phyloP scores from a whole-genome alignment of 30 jellyfish, hydroid and myxozoan genomes.

The Pelagia noctiluca region DNA sequence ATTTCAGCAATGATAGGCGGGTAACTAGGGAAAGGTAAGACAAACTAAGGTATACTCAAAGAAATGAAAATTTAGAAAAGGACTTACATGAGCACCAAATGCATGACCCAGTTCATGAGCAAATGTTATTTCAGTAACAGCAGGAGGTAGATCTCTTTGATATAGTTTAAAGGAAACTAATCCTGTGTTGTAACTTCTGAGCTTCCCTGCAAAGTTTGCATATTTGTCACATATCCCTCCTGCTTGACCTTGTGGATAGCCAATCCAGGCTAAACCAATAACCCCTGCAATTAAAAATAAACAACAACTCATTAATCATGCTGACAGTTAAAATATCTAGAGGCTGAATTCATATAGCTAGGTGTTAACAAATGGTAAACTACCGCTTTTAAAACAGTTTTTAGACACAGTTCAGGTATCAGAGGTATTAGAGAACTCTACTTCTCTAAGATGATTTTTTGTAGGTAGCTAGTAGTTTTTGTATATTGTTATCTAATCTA shows the following conservation, averaged over 20 bases:
- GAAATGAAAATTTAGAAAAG: constrained; percentile 21
- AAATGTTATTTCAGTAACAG: constrained; percentile 89
- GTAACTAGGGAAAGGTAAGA: too few species aligned
- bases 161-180: constrained; percentile 81
- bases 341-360: too few species aligned
- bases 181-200: constrained; percentile 91
- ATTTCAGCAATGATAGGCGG: too few species aligned
- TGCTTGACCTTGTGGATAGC: constrained; percentile 96
- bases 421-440: too few species aligned
- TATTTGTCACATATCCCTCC: constrained; percentile 97
- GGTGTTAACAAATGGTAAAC: too few species aligned
- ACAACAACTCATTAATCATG: not conserved
- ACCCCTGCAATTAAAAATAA: constrained; percentile 48
- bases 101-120: constrained; percentile 98
- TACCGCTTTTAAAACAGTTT: too few species aligned
- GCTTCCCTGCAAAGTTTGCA: constrained; percentile 86
- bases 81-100: constrained; percentile 94
- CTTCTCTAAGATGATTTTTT: too few species aligned
- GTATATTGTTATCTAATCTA: too few species aligned
- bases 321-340: too few species aligned
- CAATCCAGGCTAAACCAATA: constrained; percentile 92
- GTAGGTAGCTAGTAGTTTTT: too few species aligned
- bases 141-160: constrained; percentile 93
- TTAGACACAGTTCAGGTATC: too few species aligned
- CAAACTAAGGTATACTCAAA: too few species aligned